Evolutionary conservation across 2,888 invertebrate species (phyloP), one percentile per base, ranked within the genome.

Genomic region (Hipparchia sbordonii): DNA sequence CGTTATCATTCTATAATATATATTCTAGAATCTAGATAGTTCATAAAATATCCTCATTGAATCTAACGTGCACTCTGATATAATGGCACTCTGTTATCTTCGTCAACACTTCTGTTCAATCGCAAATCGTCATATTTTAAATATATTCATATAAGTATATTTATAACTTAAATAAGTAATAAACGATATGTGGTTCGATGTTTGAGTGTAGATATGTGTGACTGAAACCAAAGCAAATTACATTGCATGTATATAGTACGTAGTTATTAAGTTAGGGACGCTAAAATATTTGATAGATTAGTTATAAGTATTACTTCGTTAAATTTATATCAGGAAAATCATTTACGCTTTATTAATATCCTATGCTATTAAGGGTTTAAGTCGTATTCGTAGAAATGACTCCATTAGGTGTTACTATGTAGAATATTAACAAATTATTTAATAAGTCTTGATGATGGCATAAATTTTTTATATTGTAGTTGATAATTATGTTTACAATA

Each of bases 151-250:
- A 39, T 54, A 23, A 8, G 3, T 45, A 13, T 52, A 23, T n/a
- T 66, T 54, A 52, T 54, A n/a, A 66, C 54, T 66, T 66, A n/a
- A 33, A 9, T 13, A 54, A 12, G 54, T 66, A n/a, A 59, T 5
- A 59, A 3, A 59, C 9, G 9, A 59, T 33, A 33, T 33, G 9
- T 56, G 39, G 12, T 56, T 39, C 1, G n/a, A 56, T 67, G 54
- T 45, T 45, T 23, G n/a, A 51, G 48, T 33, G 52, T 23, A 65
- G 51, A 45, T n/a, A 33, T 63, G 87, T 87, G 85, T 86, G 81
- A 87, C 86, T 85, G 90, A 90, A 92, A 93, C 91, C 90, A 93
- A 90, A 93, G 92, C 92, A 93, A 93, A 92, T 84, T 89, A 86
- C 82, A 82, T 86, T 48, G 3, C 1, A 7, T 54, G 56, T n/a